Conservation (phyloP, 2,888 invertebrate species). For the Nematopogon swammerdamellus region DNA sequence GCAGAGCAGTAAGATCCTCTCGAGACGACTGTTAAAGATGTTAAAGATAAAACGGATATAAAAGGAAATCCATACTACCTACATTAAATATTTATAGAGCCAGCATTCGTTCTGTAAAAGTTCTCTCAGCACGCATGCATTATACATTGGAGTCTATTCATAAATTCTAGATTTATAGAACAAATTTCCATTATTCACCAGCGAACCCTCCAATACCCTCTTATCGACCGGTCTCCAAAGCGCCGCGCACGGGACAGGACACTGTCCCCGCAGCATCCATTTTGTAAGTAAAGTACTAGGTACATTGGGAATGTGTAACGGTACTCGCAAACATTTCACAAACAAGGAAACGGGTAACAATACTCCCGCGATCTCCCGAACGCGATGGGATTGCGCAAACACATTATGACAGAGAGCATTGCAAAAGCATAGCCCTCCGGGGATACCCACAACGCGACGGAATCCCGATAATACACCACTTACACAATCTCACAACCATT, state of each 20-base stretch:
- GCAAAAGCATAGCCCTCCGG: neutral
- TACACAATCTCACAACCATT: neutral
- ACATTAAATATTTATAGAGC: too few relatives aligned
- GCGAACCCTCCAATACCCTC: neutral
- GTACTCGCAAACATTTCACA: neutral
- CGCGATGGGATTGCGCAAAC: neutral
- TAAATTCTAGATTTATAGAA: neutral
- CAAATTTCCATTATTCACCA: neutral
- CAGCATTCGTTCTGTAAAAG: neutral
- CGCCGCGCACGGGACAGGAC: neutral
- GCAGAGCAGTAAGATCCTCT: too few relatives aligned
- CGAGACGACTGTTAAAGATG: too few relatives aligned
- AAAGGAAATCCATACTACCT: too few relatives aligned
- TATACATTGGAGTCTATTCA: neutral
- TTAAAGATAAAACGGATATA: too few relatives aligned
- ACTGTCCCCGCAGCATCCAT: neutral
- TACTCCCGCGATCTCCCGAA: neutral
- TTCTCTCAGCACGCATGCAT: neutral
- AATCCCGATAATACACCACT: neutral
- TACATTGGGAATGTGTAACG: neutral
- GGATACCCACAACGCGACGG: neutral
- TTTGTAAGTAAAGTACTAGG: too few relatives aligned
- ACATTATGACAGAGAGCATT: neutral
- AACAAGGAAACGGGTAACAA: neutral
- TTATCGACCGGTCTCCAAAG: too few relatives aligned